A percentile compares a stretch with the other conserved stretches of the same genome.
These are phyloP conservation scores for Bovichtus variegatus DNA, from an alignment of 2,797 vertebrate genomes.

Conservation along the genomic window DNA sequence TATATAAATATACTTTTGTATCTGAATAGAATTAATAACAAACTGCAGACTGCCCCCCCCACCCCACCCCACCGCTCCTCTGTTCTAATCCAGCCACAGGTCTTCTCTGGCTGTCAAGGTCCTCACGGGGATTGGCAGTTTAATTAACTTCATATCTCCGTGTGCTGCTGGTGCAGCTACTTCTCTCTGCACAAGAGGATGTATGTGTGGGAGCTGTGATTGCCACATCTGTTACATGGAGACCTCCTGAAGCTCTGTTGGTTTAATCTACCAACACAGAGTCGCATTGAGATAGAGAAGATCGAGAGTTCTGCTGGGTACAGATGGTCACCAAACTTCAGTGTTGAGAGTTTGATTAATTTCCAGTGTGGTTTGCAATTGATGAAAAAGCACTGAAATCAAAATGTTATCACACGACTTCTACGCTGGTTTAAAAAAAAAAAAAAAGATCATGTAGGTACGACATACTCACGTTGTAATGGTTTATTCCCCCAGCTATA, in stretches of 20 bases:
- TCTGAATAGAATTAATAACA: conserved; percentile 28
- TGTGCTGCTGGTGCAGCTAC: conserved; percentile 54
- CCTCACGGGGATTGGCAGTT: conserved; percentile 76
- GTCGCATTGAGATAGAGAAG: neutral
- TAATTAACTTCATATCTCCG: conserved; percentile 83
- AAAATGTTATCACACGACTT: too few species aligned
- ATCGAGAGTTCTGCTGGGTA: neutral
- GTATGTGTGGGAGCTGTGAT: conserved; percentile 39
- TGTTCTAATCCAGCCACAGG: conserved; percentile 47
- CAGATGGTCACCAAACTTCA: neutral
- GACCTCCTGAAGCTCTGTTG: conserved; percentile 8
- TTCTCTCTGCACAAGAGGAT: conserved; percentile 31
- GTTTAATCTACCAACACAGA: conserved; percentile 10
- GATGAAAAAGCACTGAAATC: neutral
- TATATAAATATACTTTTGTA: too few species aligned
- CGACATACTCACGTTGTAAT: neutral
- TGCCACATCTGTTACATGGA: conserved; percentile 33
- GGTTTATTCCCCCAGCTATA: neutral
- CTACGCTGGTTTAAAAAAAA: too few species aligned
- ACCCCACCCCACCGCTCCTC: conserved; percentile 8
- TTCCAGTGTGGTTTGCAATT: neutral
- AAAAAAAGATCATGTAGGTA: neutral
- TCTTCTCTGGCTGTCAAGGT: conserved; percentile 60
- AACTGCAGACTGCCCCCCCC: conserved; percentile 35
- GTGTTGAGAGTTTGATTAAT: neutral